Percentiles rank a stretch among this genome's conserved stretches.
These are phyloP conservation scores for Rhyacophila brunnea DNA, from an alignment of 1,140 invertebrate genomes.

Conservation along the genomic window DNA sequence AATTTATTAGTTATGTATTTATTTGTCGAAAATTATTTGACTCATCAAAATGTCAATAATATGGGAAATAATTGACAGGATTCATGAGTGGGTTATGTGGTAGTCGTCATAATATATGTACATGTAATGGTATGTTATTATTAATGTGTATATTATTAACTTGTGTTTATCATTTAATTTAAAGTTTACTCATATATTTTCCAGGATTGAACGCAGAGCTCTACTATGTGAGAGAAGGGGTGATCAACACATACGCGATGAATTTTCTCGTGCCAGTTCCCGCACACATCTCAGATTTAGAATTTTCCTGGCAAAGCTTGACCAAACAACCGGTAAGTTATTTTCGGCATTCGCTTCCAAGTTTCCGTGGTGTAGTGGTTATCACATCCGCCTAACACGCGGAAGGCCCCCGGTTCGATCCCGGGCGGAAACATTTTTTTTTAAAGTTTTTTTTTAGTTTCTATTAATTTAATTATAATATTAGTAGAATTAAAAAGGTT, in stretches of 20 bases:
- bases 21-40: too few species aligned
- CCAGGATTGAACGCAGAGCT: constrained; percentile 81
- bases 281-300: constrained; percentile 75
- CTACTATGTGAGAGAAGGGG: constrained; percentile 83
- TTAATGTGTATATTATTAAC: background rate
- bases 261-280: constrained; percentile 82
- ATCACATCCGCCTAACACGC: constrained; percentile 63
- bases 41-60: too few species aligned
- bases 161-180: background rate
- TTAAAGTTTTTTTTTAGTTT: too few species aligned
- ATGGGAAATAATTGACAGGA: too few species aligned
- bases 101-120: too few species aligned
- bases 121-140: too few species aligned
- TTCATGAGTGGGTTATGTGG: too few species aligned
- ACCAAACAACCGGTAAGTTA: constrained; percentile 69
- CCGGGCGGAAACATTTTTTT: constrained; percentile 45
- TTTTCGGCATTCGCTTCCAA: background rate
- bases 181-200: constrained; percentile 38
- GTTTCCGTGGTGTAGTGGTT: constrained; percentile 52
- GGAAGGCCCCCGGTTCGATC: constrained; percentile 48
- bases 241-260: constrained; percentile 87
- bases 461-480: too few species aligned
- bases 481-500: too few species aligned
- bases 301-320: constrained; percentile 86
- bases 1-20: too few species aligned